Percentiles rank a stretch among this genome's conserved stretches.
Evolutionary conservation across 2,113 vertebrate genomes (phyloP).

Genomic region (Emydura subglobosa): DNA sequence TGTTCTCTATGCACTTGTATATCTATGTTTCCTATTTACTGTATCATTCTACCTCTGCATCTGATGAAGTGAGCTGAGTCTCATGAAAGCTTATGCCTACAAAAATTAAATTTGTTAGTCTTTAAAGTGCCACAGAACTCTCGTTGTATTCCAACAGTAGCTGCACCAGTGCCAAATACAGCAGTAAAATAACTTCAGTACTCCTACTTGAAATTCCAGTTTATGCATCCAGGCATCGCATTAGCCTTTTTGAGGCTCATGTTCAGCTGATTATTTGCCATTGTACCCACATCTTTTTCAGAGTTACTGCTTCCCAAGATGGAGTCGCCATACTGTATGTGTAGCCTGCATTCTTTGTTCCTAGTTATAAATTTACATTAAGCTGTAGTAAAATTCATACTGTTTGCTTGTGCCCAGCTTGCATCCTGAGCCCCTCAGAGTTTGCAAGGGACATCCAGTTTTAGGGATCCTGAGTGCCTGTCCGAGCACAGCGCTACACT

Average conservation of each 20-base stretch:
- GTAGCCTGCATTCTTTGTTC: background rate
- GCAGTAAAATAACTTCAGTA: background rate
- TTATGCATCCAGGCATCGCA: background rate
- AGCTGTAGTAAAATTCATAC: background rate
- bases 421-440: background rate
- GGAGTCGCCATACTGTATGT: background rate
- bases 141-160: background rate
- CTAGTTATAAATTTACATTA: background rate
- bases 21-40: no score
- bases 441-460: background rate
- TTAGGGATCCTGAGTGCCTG: background rate
- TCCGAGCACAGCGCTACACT: background rate
- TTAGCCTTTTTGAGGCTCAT: background rate
- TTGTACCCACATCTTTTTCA: background rate
- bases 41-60: no score
- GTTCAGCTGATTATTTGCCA: background rate
- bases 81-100: no score
- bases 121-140: no score
- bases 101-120: no score
- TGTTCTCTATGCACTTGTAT: no score
- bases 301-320: background rate
- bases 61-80: no score
- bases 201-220: background rate
- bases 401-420: background rate
- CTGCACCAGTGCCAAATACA: background rate